Evolutionary conservation across 2,888 invertebrate genomes (phyloP), one percentile per base, ranked within the genome.

Genomic region (Fragum fragum): DNA sequence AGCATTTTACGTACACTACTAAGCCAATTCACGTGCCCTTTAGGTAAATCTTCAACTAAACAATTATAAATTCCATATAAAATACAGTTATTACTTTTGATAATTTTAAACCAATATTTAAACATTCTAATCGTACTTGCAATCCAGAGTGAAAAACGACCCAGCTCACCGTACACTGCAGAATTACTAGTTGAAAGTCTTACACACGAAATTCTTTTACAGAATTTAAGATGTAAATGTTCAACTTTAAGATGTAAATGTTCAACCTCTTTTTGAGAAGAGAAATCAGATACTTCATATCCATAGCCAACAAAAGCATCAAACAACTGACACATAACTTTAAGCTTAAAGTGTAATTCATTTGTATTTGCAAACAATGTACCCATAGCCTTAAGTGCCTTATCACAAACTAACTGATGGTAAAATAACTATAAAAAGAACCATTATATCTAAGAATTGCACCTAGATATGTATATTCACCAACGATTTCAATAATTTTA

Each of bases 221-320:
- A n/a, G n/a, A n/a, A n/a, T n/a, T n/a, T n/a, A n/a, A n/a, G n/a
- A n/a, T n/a, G n/a, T n/a, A n/a, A n/a, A n/a, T n/a, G n/a, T n/a
- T n/a, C n/a, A n/a, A n/a, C n/a, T n/a, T n/a, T n/a, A n/a, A n/a
- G n/a, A n/a, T n/a, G n/a, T n/a, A n/a, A n/a, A n/a, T n/a, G n/a
- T n/a, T n/a, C n/a, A n/a, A n/a, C n/a, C n/a, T n/a, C n/a, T n/a
- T n/a, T n/a, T n/a, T n/a, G n/a, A n/a, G n/a, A n/a, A n/a, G n/a
- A n/a, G n/a, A n/a, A n/a, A n/a, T n/a, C 28, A 26, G 32, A 29
- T 23, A 68, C 3, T 68, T 68, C 68, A 18, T 32, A 36, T 7
- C 28, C 36, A 29, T 68, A 68, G 29, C 36, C 29, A 32, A 68
- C 68, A 68, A 68, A 68, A 14, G 68, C 6, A 39, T 68, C 68